These are phyloP conservation scores for Sciurus carolinensis DNA, from an alignment of 2,797 vertebrate species.

Conservation along the genomic window DNA sequence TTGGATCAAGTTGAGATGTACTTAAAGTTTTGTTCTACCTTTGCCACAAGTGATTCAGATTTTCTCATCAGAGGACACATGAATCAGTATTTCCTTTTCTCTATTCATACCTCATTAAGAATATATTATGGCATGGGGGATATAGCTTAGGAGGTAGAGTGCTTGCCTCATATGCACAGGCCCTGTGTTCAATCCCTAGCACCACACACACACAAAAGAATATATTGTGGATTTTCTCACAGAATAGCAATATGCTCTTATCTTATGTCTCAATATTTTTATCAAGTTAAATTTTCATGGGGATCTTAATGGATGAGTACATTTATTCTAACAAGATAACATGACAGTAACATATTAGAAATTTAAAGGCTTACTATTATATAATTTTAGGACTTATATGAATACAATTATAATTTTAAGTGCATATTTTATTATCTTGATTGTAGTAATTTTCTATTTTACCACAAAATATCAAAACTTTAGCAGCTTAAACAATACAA, in stretches of 20 bases:
- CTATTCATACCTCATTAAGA: neutral
- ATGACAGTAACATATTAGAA: neutral
- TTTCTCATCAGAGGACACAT: neutral
- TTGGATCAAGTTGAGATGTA: neutral
- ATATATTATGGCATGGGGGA: too few relatives aligned
- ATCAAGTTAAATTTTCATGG: constrained; percentile 25
- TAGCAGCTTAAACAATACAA: neutral
- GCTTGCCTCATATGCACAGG: too few relatives aligned
- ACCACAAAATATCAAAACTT: neutral
- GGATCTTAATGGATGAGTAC: neutral
- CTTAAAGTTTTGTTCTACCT: neutral
- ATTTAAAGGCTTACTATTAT: neutral
- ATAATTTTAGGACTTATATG: too few relatives aligned
- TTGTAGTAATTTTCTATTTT: neutral
- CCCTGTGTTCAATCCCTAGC: too few relatives aligned
- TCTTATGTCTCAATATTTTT: neutral
- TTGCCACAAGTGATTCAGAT: neutral
- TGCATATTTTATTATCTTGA: neutral
- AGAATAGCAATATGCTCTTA: neutral
- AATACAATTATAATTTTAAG: neutral
- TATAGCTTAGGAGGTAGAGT: too few relatives aligned
- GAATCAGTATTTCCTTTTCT: neutral
- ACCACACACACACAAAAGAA: too few relatives aligned
- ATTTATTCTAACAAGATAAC: neutral
- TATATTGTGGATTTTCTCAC: neutral